Conservation (phyloP, 2,888 invertebrate species). For the Schizotus pectinicornis region DNA sequence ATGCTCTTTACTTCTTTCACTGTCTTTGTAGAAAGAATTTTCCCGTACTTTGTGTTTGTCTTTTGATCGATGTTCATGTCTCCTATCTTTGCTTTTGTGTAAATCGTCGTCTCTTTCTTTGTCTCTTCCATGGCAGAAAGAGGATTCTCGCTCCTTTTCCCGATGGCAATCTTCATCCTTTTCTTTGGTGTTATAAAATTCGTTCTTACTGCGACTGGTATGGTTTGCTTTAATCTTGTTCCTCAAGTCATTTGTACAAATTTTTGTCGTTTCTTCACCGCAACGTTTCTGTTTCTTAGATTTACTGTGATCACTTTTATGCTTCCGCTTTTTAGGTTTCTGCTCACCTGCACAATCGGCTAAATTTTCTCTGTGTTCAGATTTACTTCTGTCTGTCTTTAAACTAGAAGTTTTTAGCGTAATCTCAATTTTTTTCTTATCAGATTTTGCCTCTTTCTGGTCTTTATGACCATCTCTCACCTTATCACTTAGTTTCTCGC, state of each 20-base stretch:
- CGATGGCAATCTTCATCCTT: not conserved
- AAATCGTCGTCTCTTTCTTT: conserved; percentile 5
- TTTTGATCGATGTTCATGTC: conserved; percentile 36
- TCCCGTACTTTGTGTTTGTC: conserved; percentile 52
- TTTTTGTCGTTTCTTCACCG: conserved; percentile 37
- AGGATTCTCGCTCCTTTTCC: not conserved
- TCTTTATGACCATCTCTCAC: conserved; percentile 35
- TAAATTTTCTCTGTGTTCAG: conserved; percentile 70
- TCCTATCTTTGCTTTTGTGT: conserved; percentile 38
- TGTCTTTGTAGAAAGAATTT: conserved; percentile 54
- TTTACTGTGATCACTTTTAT: conserved; percentile 28
- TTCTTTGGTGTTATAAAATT: not conserved
- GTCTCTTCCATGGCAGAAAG: not conserved
- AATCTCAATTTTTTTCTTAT: conserved; percentile 15
- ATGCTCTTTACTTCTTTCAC: conserved; percentile 30
- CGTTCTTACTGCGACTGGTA: not conserved
- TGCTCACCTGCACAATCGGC: conserved; percentile 29
- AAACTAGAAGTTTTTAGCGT: conserved; percentile 15
- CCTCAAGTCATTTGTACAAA: conserved; percentile 40
- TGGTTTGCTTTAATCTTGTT: conserved; percentile 29
- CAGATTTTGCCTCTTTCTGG: conserved; percentile 12
- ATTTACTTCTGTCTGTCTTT: conserved; percentile 55
- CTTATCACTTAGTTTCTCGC: conserved; percentile 24
- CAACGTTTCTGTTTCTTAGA: conserved; percentile 39
- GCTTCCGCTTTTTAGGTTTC: conserved; percentile 33